phyloP scores from a whole-genome alignment of 1,140 invertebrate species.

The Nasonia giraulti region DNA sequence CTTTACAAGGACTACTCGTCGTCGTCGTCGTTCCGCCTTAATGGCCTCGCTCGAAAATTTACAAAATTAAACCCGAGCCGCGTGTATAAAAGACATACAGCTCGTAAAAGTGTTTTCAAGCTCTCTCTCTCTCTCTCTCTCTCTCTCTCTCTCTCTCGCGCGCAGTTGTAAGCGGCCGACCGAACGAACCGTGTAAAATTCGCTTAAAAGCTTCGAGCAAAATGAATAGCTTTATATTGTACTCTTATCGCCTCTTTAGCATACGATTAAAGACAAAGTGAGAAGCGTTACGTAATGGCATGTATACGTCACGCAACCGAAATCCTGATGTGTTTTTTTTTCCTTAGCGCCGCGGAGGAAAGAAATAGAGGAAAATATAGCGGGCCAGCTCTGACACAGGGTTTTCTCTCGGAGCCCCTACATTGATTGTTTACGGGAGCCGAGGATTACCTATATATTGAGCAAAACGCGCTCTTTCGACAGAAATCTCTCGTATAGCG shows the following conservation, averaged over 20 bases:
- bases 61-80: background rate
- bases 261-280: background rate
- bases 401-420: constrained; percentile 14
- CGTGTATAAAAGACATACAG: background rate
- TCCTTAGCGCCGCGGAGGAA: background rate
- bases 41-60: background rate
- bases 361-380: constrained; percentile 15
- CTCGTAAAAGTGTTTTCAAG: background rate
- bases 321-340: background rate
- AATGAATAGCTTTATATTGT: background rate
- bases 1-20: background rate
- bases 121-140: background rate
- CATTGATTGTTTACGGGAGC: background rate
- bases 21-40: background rate
- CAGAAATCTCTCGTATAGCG: background rate
- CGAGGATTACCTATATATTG: background rate
- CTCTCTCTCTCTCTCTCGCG: too few relatives aligned
- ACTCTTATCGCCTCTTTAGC: constrained; percentile 15
- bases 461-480: constrained; percentile 28
- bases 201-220: constrained; percentile 8
- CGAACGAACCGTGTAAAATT: background rate
- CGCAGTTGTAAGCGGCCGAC: background rate
- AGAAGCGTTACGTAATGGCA: background rate
- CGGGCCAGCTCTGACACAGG: background rate
- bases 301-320: background rate